These are phyloP conservation scores for Synergus gifuensis DNA, from an alignment of 2,888 invertebrate species.

Conservation along the genomic window DNA sequence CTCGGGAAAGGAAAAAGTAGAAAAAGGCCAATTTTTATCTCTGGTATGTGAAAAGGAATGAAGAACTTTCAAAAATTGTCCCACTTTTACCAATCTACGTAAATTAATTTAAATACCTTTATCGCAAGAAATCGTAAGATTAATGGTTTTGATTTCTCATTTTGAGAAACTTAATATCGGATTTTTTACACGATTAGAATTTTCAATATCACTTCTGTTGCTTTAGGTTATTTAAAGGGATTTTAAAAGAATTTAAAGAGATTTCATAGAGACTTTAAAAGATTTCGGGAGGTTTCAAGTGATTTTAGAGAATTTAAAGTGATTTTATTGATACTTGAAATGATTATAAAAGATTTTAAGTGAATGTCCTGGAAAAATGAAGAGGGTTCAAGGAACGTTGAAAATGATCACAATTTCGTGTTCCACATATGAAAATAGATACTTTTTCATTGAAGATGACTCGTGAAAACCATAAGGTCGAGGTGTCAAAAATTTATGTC, in stretches of 20 bases:
- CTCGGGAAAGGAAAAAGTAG: background rate
- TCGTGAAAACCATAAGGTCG: background rate
- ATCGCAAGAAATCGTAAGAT: background rate
- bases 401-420: background rate
- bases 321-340: no score
- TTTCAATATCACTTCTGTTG: no score
- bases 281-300: no score
- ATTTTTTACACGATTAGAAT: no score
- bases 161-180: background rate
- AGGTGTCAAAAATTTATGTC: background rate
- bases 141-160: background rate
- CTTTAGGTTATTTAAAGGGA: no score
- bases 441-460: background rate
- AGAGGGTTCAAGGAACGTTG: background rate
- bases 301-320: no score
- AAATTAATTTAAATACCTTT: background rate
- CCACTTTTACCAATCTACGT: conserved; percentile 1
- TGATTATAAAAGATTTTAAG: no score
- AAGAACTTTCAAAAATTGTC: conserved; percentile 7
- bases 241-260: no score
- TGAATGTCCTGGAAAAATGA: background rate
- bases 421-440: background rate
- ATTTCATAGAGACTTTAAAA: no score
- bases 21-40: background rate
- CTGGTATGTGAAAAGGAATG: background rate